phyloP scores from a whole-genome alignment of 1,140 invertebrate genomes.

The Drosophila lacertosa region DNA sequence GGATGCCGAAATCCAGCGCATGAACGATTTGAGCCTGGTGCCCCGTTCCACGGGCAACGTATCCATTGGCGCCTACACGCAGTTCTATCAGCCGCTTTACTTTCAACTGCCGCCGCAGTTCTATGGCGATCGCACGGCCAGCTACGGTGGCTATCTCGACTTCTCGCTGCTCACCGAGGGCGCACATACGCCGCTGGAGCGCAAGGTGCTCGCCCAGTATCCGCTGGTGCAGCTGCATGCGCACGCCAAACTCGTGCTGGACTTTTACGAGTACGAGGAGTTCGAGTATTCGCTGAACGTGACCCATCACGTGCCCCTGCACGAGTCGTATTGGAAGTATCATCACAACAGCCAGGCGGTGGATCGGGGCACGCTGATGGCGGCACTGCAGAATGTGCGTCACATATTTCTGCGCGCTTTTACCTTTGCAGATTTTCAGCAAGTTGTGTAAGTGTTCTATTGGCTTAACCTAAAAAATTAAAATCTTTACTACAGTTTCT shows the following conservation, averaged over 20 bases:
- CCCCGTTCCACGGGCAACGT: conserved; percentile 86
- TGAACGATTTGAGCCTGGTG: conserved; percentile 85
- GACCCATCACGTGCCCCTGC: conserved; percentile 84
- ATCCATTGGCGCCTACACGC: conserved; percentile 87
- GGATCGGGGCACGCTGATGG: conserved; percentile 92
- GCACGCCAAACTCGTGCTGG: conserved; percentile 90
- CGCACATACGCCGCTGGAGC: conserved; percentile 86
- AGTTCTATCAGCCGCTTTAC: conserved; percentile 92
- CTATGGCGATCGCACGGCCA: conserved; percentile 93
- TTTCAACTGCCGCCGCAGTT: conserved; percentile 93
- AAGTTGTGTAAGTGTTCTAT: conserved; percentile 86
- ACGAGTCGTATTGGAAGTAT: conserved; percentile 86
- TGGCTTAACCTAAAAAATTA: no score
- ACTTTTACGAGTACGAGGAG: conserved; percentile 88
- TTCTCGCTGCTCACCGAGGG: conserved; percentile 91
- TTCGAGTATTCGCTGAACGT: conserved; percentile 73
- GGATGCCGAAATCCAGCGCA: conserved; percentile 83
- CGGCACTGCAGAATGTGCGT: conserved; percentile 94
- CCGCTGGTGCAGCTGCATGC: conserved; percentile 94
- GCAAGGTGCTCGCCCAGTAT: conserved; percentile 86
- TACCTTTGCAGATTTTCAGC: conserved; percentile 87
- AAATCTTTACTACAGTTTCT: no score
- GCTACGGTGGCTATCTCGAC: conserved; percentile 95
- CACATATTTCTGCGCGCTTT: conserved; percentile 91
- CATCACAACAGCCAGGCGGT: conserved; percentile 84